phyloP scores from a whole-genome alignment of 1,140 invertebrate species.

The Arion vulgaris region DNA sequence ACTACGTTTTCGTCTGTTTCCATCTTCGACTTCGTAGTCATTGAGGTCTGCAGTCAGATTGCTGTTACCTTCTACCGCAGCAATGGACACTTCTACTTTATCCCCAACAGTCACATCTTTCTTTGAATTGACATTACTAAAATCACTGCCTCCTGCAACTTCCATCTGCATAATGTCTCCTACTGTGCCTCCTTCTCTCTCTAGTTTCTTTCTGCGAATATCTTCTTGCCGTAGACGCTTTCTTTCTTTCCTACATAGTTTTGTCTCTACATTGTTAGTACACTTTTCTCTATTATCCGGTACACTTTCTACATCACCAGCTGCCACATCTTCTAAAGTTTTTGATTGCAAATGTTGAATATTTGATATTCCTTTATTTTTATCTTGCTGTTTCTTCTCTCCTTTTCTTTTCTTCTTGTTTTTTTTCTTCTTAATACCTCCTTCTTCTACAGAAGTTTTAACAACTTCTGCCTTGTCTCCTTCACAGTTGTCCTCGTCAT shows the following conservation, averaged over 20 bases:
- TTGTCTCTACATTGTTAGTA: background rate
- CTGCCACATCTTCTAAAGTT: background rate
- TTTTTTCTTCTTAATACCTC: background rate
- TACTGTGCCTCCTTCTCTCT: background rate
- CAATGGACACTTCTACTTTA: background rate
- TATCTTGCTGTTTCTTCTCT: background rate
- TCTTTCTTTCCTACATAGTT: slow-evolving; percentile 33
- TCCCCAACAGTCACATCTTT: background rate
- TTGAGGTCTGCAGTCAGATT: background rate
- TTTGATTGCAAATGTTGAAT: background rate
- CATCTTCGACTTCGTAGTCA: background rate
- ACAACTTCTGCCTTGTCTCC: background rate
- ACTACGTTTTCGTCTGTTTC: background rate
- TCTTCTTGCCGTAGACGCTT: slow-evolving; percentile 35
- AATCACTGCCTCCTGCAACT: background rate
- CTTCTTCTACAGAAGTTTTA: background rate
- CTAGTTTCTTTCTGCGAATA: slow-evolving; percentile 30
- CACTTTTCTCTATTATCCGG: background rate
- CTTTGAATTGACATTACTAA: background rate
- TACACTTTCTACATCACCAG: background rate
- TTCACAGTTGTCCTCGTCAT: background rate
- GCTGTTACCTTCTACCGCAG: background rate
- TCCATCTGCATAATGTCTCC: background rate
- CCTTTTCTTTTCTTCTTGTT: slow-evolving; percentile 1
- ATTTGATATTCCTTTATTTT: background rate